Conservation (phyloP, 2,888 invertebrate species). For the Lingula anatina region DNA sequence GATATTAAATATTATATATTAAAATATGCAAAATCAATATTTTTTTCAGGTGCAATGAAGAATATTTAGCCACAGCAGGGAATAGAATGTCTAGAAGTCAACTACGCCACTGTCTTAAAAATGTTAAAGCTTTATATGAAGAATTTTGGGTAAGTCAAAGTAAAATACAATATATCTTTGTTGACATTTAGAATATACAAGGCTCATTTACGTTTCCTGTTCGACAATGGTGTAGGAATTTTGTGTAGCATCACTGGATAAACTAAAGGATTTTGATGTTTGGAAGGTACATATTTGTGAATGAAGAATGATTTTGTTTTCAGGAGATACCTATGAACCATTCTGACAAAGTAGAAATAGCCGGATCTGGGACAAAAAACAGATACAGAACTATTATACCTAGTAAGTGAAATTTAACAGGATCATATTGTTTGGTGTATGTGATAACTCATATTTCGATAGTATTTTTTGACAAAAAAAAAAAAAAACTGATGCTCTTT, state of each 20-base stretch:
- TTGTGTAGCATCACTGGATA: no score
- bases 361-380: slow-evolving; percentile 84
- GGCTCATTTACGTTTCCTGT: no score
- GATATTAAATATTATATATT: no score
- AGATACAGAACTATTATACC: slow-evolving; percentile 79
- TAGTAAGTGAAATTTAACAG: slow-evolving; percentile 60
- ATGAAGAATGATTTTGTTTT: slow-evolving; percentile 11
- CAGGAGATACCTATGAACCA: slow-evolving; percentile 82
- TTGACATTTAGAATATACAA: no score
- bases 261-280: no score
- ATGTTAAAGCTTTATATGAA: slow-evolving; percentile 63
- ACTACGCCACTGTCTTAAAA: slow-evolving; percentile 55
- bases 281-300: no score
- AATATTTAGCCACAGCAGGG: slow-evolving; percentile 59
- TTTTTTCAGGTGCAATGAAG: slow-evolving; percentile 55
- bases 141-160: slow-evolving; percentile 70
- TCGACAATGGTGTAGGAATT: no score
- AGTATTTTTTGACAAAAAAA: no score
- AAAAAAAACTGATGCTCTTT: no score
- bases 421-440: no score
- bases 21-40: slow-evolving; percentile 4
- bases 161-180: no score
- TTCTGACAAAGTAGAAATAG: slow-evolving; percentile 82
- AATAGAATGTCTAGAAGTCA: slow-evolving; percentile 58
- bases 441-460: no score